phyloP scores from a whole-genome alignment of 92 coral and sea anemone species.

The Umimayanthus kanabou region DNA sequence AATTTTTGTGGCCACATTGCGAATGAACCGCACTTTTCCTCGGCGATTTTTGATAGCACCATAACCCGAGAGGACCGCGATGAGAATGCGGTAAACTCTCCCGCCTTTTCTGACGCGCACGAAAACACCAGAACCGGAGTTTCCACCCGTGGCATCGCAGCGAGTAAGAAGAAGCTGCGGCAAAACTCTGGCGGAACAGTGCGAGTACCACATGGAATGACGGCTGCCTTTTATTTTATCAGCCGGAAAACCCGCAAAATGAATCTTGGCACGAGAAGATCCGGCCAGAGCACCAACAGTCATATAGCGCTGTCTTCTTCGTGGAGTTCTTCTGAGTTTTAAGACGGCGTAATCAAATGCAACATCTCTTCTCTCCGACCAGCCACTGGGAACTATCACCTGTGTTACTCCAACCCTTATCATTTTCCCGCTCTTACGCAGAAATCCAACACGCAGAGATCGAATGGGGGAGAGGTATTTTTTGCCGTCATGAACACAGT shows the following conservation, averaged over 20 bases:
- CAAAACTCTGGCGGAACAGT: conserved; percentile 53
- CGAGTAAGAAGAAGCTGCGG: conserved; percentile 53
- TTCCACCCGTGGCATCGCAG: conserved; percentile 76
- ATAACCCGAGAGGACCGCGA: conserved; percentile 73
- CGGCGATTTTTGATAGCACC: conserved; percentile 41
- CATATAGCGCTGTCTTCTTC: conserved; percentile 49
- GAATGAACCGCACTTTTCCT: conserved; percentile 41
- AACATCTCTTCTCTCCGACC: conserved; percentile 44
- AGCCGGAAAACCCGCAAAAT: conserved; percentile 84
- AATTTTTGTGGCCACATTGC: conserved; percentile 64
- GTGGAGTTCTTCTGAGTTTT: conserved; percentile 46
- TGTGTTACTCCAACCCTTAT: conserved; percentile 57
- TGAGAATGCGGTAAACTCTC: conserved; percentile 51
- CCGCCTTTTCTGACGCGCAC: conserved; percentile 33
- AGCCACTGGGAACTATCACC: conserved; percentile 49
- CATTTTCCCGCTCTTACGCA: conserved; percentile 56
- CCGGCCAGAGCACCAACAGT: conserved; percentile 48
- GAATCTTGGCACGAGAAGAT: conserved; percentile 38
- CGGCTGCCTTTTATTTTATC: conserved; percentile 51
- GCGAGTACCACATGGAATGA: conserved; percentile 67
- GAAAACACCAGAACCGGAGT: conserved; percentile 82
- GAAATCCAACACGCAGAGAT: conserved; percentile 68
- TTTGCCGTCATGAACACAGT: conserved; percentile 84
- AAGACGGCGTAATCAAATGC: conserved; percentile 74
- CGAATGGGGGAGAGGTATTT: conserved; percentile 51